phyloP scores from a whole-genome alignment of 1,140 invertebrate genomes.

The Pseudomyrmex concolor region DNA sequence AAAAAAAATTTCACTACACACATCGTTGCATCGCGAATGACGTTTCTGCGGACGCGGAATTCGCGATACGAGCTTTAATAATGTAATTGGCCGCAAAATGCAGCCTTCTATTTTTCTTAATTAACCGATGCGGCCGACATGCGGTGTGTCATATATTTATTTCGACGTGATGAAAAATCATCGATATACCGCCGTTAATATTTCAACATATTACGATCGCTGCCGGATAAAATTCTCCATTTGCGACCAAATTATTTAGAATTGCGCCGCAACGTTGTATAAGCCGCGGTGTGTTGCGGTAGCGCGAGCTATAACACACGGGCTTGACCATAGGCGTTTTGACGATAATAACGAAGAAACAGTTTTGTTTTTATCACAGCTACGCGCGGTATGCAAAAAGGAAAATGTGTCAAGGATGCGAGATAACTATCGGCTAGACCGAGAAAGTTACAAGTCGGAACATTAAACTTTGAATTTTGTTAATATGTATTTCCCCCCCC shows the following conservation, averaged over 20 bases:
- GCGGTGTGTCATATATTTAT: not conserved
- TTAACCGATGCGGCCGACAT: conserved; percentile 12
- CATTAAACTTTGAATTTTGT: not conserved
- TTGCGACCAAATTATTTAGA: conserved; percentile 48
- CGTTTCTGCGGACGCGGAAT: not conserved
- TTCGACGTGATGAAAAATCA: conserved; percentile 22
- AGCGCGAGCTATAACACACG: conserved; percentile 24
- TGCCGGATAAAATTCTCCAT: conserved; percentile 33
- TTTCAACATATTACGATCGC: conserved; percentile 10
- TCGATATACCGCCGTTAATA: conserved; percentile 25
- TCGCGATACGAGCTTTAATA: conserved; percentile 17
- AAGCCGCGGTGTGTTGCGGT: not conserved
- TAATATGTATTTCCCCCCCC: too few relatives aligned
- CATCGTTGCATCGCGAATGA: not conserved
- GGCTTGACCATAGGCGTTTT: not conserved
- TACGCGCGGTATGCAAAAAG: conserved; percentile 3
- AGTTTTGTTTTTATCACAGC: not conserved
- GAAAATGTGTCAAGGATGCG: conserved; percentile 24
- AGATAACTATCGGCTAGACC: not conserved
- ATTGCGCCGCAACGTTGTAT: conserved; percentile 25
- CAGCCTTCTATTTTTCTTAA: conserved; percentile 38
- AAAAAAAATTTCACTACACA: not conserved
- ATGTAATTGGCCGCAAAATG: conserved; percentile 18
- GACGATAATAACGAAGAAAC: conserved; percentile 5
- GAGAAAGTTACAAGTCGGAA: not conserved